These are phyloP conservation scores for Cataglyphis livida DNA, from an alignment of 2,888 invertebrate genomes.

Conservation along the genomic window DNA sequence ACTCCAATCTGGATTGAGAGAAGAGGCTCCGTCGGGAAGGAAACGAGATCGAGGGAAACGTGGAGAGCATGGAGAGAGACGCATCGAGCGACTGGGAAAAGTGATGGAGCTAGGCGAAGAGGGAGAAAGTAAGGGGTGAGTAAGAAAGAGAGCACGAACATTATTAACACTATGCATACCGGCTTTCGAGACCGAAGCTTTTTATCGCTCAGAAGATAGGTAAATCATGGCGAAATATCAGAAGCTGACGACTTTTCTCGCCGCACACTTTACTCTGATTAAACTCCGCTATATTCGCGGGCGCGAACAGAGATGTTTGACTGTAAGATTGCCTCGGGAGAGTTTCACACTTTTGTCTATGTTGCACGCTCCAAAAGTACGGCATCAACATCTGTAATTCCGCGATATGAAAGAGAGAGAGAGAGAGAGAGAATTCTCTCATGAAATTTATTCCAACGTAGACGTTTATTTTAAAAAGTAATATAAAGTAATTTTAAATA, in stretches of 20 bases:
- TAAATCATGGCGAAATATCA: slow-evolving; percentile 72
- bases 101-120: slow-evolving; percentile 22
- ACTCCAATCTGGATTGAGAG: slow-evolving; percentile 4
- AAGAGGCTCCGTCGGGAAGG: not conserved
- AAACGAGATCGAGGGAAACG: slow-evolving; percentile 4
- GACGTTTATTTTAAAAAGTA: slow-evolving; percentile 11
- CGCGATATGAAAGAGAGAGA: not conserved
- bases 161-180: slow-evolving; percentile 80
- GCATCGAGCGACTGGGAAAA: slow-evolving; percentile 23
- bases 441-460: slow-evolving; percentile 18
- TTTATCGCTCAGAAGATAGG: slow-evolving; percentile 73
- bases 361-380: not conserved
- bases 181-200: slow-evolving; percentile 61
- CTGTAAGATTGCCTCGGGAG: slow-evolving; percentile 44
- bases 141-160: slow-evolving; percentile 68
- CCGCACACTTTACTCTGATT: slow-evolving; percentile 66
- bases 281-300: slow-evolving; percentile 53
- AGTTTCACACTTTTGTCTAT: slow-evolving; percentile 39
- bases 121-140: slow-evolving; percentile 31
- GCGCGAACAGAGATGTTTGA: slow-evolving; percentile 24
- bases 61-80: not conserved
- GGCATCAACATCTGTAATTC: slow-evolving; percentile 28
- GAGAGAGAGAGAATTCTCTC: not conserved
- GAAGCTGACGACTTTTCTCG: slow-evolving; percentile 64
- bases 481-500: slow-evolving; percentile 4